A percentile compares a stretch with the other conserved stretches of the same genome.
Conservation (phyloP, 2,888 invertebrate species). For the Sminthurides aquaticus region DNA sequence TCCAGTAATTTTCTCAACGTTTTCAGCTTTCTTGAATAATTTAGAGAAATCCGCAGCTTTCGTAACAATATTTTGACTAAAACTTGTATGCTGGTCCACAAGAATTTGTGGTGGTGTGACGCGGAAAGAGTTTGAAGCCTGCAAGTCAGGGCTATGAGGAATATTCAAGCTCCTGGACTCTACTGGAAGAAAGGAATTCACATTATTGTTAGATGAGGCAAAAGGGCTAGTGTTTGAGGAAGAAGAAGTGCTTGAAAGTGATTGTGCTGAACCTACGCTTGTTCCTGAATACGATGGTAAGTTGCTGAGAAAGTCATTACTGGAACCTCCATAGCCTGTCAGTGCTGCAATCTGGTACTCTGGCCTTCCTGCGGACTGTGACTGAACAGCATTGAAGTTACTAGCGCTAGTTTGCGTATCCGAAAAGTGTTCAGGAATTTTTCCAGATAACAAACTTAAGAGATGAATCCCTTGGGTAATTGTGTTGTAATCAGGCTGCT, state of each 20-base stretch:
- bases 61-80: conserved; percentile 31
- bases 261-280: neutral
- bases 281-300: neutral
- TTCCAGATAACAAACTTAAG: conserved; percentile 34
- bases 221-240: no score
- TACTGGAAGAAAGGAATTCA: neutral
- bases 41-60: conserved; percentile 22
- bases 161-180: neutral
- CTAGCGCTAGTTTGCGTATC: conserved; percentile 7
- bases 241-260: neutral
- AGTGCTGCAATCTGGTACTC: conserved; percentile 25
- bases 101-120: neutral
- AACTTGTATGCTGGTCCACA: conserved; percentile 24
- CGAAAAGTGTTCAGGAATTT: conserved; percentile 22
- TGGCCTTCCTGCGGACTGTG: conserved; percentile 15
- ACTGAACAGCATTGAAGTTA: neutral
- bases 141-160: neutral
- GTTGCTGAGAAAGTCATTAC: conserved; percentile 12
- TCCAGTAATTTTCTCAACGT: neutral
- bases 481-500: conserved; percentile 33
- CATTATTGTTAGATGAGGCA: neutral
- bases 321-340: conserved; percentile 22
- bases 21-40: conserved; percentile 4
- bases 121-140: neutral
- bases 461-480: conserved; percentile 41